A percentile compares a stretch with the other conserved stretches of the same genome.
Evolutionary conservation across 2,888 invertebrate genomes (phyloP).

Genomic region (Arenicola marina): DNA sequence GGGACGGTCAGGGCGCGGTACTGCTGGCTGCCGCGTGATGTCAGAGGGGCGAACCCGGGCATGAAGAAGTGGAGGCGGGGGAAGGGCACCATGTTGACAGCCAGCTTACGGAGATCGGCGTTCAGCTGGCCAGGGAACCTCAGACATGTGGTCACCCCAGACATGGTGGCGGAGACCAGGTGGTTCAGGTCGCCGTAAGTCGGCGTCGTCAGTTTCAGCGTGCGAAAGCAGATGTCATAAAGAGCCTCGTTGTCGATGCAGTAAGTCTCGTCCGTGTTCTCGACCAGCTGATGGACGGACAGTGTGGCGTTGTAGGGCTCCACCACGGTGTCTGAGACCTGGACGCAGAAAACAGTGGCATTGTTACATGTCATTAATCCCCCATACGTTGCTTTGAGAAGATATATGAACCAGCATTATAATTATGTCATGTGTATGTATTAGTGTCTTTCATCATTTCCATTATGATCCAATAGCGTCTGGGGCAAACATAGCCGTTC

Average conservation of each 20-base stretch:
- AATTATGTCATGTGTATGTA: too few species aligned
- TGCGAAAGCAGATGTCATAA: slow-evolving; percentile 68
- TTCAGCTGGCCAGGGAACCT: slow-evolving; percentile 69
- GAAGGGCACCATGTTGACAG: slow-evolving; percentile 80
- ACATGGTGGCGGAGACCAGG: slow-evolving; percentile 64
- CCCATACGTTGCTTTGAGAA: too few species aligned
- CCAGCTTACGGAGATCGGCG: slow-evolving; percentile 71
- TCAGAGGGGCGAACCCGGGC: slow-evolving; percentile 86
- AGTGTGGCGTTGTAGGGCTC: slow-evolving; percentile 84
- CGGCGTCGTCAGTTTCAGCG: slow-evolving; percentile 63
- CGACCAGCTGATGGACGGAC: slow-evolving; percentile 68
- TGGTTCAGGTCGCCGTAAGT: slow-evolving; percentile 59
- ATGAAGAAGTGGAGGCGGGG: slow-evolving; percentile 88
- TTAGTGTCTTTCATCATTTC: too few species aligned
- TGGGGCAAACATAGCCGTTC: too few species aligned
- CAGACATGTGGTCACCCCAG: slow-evolving; percentile 64
- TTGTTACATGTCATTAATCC: too few species aligned
- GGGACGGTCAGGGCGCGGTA: slow-evolving; percentile 48
- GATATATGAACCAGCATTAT: too few species aligned
- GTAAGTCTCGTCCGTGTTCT: slow-evolving; percentile 65
- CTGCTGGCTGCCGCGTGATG: slow-evolving; percentile 79
- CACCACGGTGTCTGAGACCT: slow-evolving; percentile 75
- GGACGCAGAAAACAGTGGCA: too few species aligned
- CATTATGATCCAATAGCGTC: too few species aligned
- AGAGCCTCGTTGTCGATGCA: slow-evolving; percentile 66